These are phyloP conservation scores for Ceratosolen fusciceps DNA, from an alignment of 1,140 invertebrate species.

Conservation along the genomic window DNA sequence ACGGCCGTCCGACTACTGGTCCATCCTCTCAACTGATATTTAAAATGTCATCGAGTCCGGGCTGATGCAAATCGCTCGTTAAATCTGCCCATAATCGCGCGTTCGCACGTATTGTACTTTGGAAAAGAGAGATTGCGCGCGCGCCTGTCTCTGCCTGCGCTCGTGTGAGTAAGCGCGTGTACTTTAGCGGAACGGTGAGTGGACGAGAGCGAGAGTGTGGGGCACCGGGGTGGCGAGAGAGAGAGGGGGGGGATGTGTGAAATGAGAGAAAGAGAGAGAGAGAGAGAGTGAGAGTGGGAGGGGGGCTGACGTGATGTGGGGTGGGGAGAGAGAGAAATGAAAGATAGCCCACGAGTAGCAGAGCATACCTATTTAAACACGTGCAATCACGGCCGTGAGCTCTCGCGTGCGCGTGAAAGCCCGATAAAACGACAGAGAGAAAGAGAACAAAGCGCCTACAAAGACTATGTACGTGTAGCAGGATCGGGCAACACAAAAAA, in stretches of 20 bases:
- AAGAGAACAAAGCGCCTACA: conserved; percentile 3
- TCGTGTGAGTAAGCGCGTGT: no score
- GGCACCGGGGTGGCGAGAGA: not conserved
- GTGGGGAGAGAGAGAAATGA: not conserved
- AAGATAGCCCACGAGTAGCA: conserved; percentile 2
- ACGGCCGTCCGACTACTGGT: no score
- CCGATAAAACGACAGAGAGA: conserved; percentile 7
- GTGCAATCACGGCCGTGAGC: conserved; percentile 44
- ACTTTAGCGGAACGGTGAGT: not conserved
- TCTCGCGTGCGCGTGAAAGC: conserved; percentile 29
- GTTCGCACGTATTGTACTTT: not conserved
- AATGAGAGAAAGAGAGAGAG: not conserved
- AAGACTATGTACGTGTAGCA: not conserved
- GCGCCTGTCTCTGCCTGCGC: no score
- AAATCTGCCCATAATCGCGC: conserved; percentile 28
- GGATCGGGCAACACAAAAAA: not conserved
- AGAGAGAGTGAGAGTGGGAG: not conserved
- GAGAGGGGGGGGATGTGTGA: no score
- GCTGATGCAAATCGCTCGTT: conserved; percentile 1
- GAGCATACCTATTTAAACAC: conserved; percentile 37
- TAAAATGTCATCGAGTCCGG: not conserved
- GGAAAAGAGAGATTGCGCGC: no score
- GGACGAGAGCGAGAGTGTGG: no score
- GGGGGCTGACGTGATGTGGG: no score
- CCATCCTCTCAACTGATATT: not conserved